Conservation (phyloP, 2,797 vertebrate species). For the Vespertilio murinus region DNA sequence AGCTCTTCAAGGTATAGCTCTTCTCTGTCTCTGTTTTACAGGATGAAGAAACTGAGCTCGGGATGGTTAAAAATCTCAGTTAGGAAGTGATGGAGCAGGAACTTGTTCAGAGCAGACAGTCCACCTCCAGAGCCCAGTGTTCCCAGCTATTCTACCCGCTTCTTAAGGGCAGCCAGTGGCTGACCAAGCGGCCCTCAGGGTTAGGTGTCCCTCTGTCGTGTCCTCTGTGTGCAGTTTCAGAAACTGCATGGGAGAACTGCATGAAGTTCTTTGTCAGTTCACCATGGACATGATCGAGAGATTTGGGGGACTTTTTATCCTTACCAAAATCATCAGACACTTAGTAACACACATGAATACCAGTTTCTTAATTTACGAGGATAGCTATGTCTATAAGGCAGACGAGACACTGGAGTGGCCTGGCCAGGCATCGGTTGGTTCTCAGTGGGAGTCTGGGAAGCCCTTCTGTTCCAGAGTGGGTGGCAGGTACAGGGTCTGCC, state of each 20-base stretch:
- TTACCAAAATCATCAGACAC: background rate
- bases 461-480: background rate
- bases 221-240: background rate
- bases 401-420: background rate
- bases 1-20: background rate
- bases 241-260: background rate
- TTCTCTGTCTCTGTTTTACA: background rate
- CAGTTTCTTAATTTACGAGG: conserved; percentile 34
- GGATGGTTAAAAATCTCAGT: background rate
- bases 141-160: background rate
- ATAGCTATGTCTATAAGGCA: background rate
- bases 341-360: background rate
- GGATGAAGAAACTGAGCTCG: background rate
- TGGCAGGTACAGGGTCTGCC: background rate
- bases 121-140: background rate
- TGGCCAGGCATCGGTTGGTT: background rate
- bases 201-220: background rate
- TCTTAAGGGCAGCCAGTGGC: background rate
- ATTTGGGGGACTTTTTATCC: background rate
- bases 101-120: background rate
- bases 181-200: background rate
- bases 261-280: background rate
- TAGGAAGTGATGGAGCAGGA: background rate
- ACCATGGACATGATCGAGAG: background rate
- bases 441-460: background rate